Conservation (phyloP, 2,113 vertebrate species). For the Panthera uncia region DNA sequence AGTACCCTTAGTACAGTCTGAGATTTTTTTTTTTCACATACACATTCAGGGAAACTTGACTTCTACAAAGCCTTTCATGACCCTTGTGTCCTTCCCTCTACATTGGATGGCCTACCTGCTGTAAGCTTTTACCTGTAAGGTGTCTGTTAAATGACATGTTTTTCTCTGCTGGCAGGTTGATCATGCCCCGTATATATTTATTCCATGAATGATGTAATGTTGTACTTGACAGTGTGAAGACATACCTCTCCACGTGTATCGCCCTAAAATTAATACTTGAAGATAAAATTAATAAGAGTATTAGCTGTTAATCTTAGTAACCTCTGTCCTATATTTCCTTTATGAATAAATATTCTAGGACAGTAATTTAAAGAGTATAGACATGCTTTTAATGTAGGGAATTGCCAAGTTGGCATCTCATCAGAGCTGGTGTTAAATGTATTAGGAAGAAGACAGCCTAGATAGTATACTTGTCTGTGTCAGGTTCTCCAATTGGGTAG, state of each 20-base stretch:
- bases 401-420: not conserved
- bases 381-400: not conserved
- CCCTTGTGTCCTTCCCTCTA: not conserved
- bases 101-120: too few relatives aligned
- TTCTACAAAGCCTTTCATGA: not conserved
- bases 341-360: not conserved
- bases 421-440: not conserved
- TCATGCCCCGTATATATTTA: fast-evolving
- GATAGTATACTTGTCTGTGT: not conserved
- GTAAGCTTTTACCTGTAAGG: not conserved
- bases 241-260: not conserved
- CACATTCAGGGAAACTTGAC: not conserved
- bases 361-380: not conserved
- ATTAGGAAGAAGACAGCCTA: not conserved
- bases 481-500: not conserved
- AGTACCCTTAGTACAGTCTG: fast-evolving
- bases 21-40: too few relatives aligned
- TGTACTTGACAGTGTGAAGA: not conserved
- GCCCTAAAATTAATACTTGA: not conserved
- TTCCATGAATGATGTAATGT: not conserved
- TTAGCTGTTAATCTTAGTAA: not conserved
- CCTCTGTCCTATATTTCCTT: not conserved
- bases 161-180: not conserved
- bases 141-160: not conserved
- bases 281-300: not conserved